These are phyloP conservation scores for Julus scanicus DNA, from an alignment of 2,888 invertebrate genomes.

Conservation along the genomic window DNA sequence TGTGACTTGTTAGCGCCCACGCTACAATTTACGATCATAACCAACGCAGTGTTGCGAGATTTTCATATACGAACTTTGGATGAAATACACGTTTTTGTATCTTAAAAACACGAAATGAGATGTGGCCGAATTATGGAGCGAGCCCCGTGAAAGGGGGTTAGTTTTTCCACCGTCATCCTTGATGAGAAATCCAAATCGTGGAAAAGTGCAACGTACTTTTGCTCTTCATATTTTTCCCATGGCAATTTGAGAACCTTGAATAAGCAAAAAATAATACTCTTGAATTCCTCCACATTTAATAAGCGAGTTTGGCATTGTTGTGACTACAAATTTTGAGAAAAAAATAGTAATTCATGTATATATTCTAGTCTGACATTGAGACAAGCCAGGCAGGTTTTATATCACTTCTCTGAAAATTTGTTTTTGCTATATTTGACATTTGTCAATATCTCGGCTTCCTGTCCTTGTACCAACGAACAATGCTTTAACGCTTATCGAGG, in stretches of 20 bases:
- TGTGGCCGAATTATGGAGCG: not conserved
- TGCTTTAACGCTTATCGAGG: not conserved
- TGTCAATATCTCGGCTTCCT: not conserved
- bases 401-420: not conserved
- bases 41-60: not conserved
- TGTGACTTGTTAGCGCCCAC: not conserved
- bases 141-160: not conserved
- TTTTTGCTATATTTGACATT: not conserved
- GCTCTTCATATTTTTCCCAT: not conserved
- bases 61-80: not conserved
- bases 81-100: not conserved
- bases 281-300: not conserved
- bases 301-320: not conserved
- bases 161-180: not conserved
- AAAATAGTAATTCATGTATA: not conserved
- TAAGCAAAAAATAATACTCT: not conserved
- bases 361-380: not conserved
- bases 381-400: not conserved
- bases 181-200: not conserved
- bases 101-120: not conserved
- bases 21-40: no score
- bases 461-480: not conserved
- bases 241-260: not conserved
- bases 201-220: not conserved
- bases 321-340: not conserved